Conservation (phyloP, 2,113 vertebrate species). For the Mirza zaza region DNA sequence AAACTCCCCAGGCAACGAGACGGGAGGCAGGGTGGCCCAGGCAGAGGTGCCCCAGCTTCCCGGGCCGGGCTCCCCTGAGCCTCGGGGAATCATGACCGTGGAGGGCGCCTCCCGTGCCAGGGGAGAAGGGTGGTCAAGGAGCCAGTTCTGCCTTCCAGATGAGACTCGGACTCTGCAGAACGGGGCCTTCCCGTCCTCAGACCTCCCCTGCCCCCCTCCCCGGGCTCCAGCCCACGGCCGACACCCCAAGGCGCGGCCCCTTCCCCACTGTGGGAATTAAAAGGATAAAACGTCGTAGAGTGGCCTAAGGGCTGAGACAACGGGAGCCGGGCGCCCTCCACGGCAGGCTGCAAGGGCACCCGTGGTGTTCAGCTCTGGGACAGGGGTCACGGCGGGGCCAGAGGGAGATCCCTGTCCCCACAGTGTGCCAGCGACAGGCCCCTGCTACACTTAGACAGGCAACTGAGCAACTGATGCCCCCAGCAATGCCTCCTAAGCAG, state of each 20-base stretch:
- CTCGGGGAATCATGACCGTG: accelerated
- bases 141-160: background rate
- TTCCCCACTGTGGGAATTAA: background rate
- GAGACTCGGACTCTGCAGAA: accelerated
- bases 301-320: accelerated
- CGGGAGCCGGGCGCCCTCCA: accelerated
- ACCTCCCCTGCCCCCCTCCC: background rate
- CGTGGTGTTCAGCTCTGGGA: accelerated
- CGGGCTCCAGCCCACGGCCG: accelerated
- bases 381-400: background rate
- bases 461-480: accelerated
- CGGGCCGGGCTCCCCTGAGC: background rate
- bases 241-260: accelerated
- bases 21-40: background rate
- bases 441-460: background rate
- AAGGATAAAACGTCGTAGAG: background rate
- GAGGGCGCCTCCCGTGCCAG: accelerated
- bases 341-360: accelerated
- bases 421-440: too few relatives aligned
- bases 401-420: accelerated
- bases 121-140: background rate
- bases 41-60: background rate
- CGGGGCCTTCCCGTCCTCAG: accelerated
- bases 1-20: background rate
- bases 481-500: accelerated